These are phyloP conservation scores for Palythoa caribaeorum DNA, from an alignment of 92 coral and sea anemone genomes.

Conservation along the genomic window DNA sequence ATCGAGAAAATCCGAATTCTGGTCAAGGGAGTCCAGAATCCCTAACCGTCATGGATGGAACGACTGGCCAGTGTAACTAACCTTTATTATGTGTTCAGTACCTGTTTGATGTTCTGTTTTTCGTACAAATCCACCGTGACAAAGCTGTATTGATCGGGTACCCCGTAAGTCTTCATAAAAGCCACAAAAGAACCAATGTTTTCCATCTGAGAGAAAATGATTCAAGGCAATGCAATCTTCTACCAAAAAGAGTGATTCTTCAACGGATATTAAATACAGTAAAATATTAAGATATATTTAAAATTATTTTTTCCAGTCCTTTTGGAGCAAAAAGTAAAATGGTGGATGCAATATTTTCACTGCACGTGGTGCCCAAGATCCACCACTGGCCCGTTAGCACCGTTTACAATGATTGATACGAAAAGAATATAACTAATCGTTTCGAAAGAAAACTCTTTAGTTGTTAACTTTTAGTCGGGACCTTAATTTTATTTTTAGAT, in stretches of 20 bases:
- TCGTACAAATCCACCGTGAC: constrained; percentile 94
- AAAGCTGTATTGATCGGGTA: constrained; percentile 76
- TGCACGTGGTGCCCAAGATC: too few relatives aligned
- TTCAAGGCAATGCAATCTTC: neutral
- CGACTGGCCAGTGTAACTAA: neutral
- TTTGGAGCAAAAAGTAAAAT: neutral
- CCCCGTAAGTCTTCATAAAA: constrained; percentile 70
- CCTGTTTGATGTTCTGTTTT: constrained; percentile 83
- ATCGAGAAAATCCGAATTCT: neutral
- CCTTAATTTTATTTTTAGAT: too few relatives aligned
- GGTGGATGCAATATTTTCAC: too few relatives aligned
- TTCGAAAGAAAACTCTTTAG: neutral
- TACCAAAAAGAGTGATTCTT: neutral
- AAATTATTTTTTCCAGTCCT: neutral
- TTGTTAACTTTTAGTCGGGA: neutral
- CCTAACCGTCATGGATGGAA: neutral
- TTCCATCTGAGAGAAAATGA: constrained; percentile 73
- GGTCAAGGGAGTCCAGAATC: neutral
- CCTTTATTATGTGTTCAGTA: neutral
- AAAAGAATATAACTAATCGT: too few relatives aligned
- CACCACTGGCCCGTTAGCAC: too few relatives aligned
- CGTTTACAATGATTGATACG: too few relatives aligned
- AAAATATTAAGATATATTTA: neutral
- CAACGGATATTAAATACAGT: neutral
- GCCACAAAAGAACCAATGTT: constrained; percentile 82